A percentile compares a stretch with the other conserved stretches of the same genome.
Conservation (phyloP, 2,888 invertebrate genomes). For the Amphimallon solstitiale region DNA sequence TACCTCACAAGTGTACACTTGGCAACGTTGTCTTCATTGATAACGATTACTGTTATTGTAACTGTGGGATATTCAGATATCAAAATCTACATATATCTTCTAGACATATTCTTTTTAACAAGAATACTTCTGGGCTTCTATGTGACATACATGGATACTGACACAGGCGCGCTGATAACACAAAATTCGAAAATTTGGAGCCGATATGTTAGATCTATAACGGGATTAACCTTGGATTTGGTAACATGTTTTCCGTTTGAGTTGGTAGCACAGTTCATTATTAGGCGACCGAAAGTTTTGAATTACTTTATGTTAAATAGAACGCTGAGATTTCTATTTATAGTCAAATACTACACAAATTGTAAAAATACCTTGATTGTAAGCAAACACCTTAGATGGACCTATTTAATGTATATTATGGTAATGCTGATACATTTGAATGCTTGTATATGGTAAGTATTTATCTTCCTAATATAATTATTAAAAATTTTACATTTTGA, state of each 20-base stretch:
- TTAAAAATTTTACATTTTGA: too few relatives aligned
- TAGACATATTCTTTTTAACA: conserved; percentile 42
- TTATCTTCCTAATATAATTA: too few relatives aligned
- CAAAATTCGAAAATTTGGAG: conserved; percentile 38
- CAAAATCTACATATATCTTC: neutral
- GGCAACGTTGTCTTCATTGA: conserved; percentile 33
- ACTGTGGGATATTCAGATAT: conserved; percentile 1
- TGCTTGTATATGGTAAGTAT: conserved; percentile 44
- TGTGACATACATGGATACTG: conserved; percentile 44
- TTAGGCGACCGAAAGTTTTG: neutral
- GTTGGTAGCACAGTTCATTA: conserved; percentile 23
- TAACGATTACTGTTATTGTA: conserved; percentile 36
- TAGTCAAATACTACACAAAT: conserved; percentile 38
- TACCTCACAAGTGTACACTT: conserved; percentile 43
- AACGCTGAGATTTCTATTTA: conserved; percentile 40
- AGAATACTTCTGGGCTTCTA: conserved; percentile 46
- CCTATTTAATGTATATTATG: conserved; percentile 41
- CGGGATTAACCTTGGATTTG: conserved; percentile 46
- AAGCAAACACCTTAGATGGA: conserved; percentile 44
- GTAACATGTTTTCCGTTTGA: conserved; percentile 45
- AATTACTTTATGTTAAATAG: conserved; percentile 36
- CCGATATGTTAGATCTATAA: conserved; percentile 39
- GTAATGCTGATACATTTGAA: conserved; percentile 40
- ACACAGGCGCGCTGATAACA: conserved; percentile 42
- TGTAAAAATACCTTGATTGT: conserved; percentile 37